Conservation (phyloP, 2,888 invertebrate genomes). For the Hemaris fuciformis region DNA sequence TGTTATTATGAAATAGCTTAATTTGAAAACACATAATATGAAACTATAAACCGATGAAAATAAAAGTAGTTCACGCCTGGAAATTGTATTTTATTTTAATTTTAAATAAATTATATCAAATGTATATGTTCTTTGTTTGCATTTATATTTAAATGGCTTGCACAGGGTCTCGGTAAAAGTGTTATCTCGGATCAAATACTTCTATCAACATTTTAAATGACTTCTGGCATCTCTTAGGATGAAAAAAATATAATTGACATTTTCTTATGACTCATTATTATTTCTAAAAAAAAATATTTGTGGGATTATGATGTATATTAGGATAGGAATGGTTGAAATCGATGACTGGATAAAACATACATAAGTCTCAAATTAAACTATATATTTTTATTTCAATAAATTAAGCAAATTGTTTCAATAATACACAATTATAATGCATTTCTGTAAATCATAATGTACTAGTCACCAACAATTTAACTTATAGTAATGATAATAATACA, state of each 20-base stretch:
- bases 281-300: too few species aligned
- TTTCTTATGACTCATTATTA: too few species aligned
- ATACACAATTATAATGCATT: slow-evolving; percentile 51
- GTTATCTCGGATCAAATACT: too few species aligned
- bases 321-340: too few species aligned
- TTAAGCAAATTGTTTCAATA: slow-evolving; percentile 64
- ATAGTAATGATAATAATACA: slow-evolving; percentile 34
- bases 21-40: background rate
- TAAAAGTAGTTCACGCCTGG: background rate
- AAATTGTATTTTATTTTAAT: background rate
- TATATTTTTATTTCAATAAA: slow-evolving; percentile 72
- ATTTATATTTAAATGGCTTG: too few species aligned
- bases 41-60: background rate
- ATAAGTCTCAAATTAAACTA: background rate
- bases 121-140: background rate
- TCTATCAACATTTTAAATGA: too few species aligned
- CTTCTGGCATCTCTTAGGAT: background rate
- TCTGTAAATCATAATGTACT: slow-evolving; percentile 36
- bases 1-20: too few species aligned
- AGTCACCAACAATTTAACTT: slow-evolving; percentile 38
- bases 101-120: background rate
- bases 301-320: too few species aligned
- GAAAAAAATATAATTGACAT: too few species aligned
- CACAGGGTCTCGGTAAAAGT: too few species aligned
- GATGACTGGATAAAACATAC: slow-evolving; percentile 17